Base-by-base conservation (phyloP, 2,888 invertebrate genomes). In the Cataglyphis albicans region DNA sequence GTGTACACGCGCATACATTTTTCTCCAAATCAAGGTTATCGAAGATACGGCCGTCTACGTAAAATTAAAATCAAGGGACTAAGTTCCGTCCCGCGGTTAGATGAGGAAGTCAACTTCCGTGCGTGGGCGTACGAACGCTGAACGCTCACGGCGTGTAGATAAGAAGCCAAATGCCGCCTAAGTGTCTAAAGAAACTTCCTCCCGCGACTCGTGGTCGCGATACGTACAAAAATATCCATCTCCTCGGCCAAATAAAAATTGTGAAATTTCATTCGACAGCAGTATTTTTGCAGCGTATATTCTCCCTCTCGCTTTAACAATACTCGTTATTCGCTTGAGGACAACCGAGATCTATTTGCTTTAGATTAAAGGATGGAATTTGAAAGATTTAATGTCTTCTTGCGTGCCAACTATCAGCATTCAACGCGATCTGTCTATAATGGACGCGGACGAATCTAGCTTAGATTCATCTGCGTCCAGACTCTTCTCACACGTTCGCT, bases 51-150 rank as follows among this genome's bases (percentile, higher is more conserved):
- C 83, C 82, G 59, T 80, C 32, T 63, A 83, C 82, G 84, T 86
- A 75, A 89, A 89, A 84, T 89, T 86, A 84, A 86, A 86, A 86
- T 82, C 84, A 78, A 82, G 83, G 83, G 81, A 84, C 84, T 85
- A 85, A 89, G 89, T 90, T 88, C 88, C 90, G 84, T 74, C 84
- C 61, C 83, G 86, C 88, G 90, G 90, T 91, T 85, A 90, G 84
- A 87, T 87, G 87, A 90, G 92, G 92, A 92, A 92, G 92, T 92
- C 78, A 89, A 90, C 92, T 92, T 92, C 92, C 92, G 91, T 90
- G 88, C 84, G 91, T 91, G 90, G 89, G 90, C 82, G 89, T 91
- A 90, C 90, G 90, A 91, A 92, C 87, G 91, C 89, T 90, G 90
- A 92, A 91, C 90, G 87, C n/a, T 89, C 84, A 78, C 82, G 81